Evolutionary conservation across 2,113 vertebrate genomes (phyloP).

Genomic region (Nycticebus coucang): DNA sequence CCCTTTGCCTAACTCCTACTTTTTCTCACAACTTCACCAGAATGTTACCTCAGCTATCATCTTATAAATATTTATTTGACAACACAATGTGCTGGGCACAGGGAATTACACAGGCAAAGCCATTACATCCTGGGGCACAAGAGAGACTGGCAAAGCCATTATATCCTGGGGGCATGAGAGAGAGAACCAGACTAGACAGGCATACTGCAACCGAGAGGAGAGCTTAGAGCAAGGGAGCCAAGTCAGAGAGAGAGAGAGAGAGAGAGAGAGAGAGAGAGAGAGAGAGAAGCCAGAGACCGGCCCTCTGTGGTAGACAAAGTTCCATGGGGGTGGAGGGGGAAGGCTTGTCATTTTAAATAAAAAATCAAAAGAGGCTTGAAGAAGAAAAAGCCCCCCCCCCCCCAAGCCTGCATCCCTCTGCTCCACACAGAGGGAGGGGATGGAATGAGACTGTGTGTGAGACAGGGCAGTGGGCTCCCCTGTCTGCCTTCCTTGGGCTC

Average conservation of each 20-base stretch:
- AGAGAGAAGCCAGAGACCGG: not conserved
- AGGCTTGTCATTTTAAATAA: not conserved
- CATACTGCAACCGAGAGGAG: not conserved
- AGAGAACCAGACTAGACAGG: rapidly evolving
- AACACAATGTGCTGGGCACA: not conserved
- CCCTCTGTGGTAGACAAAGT: rapidly evolving
- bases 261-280: not conserved
- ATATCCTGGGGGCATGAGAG: not conserved
- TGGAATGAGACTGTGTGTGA: rapidly evolving
- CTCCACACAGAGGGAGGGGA: not conserved
- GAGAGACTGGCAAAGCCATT: not conserved
- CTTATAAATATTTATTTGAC: too few species aligned
- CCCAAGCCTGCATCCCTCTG: too few species aligned
- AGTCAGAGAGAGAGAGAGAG: not conserved
- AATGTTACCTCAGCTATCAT: not conserved
- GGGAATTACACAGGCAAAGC: not conserved
- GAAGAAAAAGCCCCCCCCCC: not conserved
- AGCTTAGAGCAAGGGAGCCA: too few species aligned
- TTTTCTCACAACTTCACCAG: not conserved
- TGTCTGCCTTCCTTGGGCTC: not conserved
- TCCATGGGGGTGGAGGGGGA: not conserved
- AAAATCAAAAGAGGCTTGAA: not conserved
- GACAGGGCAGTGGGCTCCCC: rapidly evolving
- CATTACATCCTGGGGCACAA: rapidly evolving
- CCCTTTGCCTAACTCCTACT: not conserved